Base-by-base conservation (phyloP, 2,888 invertebrate species). In the Tenthredo livida region DNA sequence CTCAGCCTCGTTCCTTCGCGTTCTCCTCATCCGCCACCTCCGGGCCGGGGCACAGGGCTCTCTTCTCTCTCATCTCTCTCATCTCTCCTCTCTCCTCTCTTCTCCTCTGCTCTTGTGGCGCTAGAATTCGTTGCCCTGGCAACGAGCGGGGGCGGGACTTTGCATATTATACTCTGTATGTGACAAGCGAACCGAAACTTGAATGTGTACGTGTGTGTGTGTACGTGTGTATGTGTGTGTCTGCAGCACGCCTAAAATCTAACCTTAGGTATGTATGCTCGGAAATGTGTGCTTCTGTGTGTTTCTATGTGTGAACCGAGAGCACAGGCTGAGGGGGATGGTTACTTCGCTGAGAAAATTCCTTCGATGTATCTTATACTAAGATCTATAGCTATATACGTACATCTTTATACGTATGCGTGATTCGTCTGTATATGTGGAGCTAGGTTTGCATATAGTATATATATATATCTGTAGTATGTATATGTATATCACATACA, bases 151-250 rank as follows among this genome's bases (percentile, higher is more conserved):
- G 89, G 93, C 92, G 92, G 93, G 92, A 91, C 93, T 93, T 93
- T 93, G 93, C 92, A 93, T 93, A 93, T 93, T 92, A 93, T 91
- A 91, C 92, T 90, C 90, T 91, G 91, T 91, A 90, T 92, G 92
- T 91, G 92, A 92, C 92, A 92, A 92, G 91, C 90, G 78, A 78
- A 54, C 75, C 75, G 37, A 54, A 78, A 47, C 78, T 37, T 33
- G 17, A 29, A 54, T n/a, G n/a, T 54, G 54, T 29, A 50, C 7
- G 33, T 15, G 77, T 33, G 29, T 75, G 17, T 33, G 72, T 37
- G 40, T 50, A 29, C 12, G 75, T 75, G 25, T 33, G 15, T 25
- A 10, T 17, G 72, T 37, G 40, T 50, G 50, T 21, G 75, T 77
- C n/a, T 29, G 50, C 17, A 58, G 21, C 54, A 33, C 54, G 58